phyloP scores from a whole-genome alignment of 2,888 invertebrate genomes.

The Argyresthia albistria region DNA sequence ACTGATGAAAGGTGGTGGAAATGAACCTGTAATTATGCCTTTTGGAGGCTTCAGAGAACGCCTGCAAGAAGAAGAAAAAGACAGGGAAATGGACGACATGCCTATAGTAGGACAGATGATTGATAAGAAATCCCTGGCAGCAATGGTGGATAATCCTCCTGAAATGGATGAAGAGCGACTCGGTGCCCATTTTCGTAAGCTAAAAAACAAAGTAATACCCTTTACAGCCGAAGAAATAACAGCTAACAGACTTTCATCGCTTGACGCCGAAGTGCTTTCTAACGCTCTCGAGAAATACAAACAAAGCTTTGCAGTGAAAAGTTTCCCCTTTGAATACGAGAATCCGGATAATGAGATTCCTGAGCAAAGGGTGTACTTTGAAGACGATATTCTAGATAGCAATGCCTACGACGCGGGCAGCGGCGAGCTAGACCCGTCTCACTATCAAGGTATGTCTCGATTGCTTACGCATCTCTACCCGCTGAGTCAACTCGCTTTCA shows the following conservation, averaged over 20 bases:
- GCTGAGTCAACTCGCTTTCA: neutral
- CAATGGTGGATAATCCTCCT: slow-evolving; percentile 27
- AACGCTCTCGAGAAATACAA: slow-evolving; percentile 59
- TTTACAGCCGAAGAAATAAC: slow-evolving; percentile 58
- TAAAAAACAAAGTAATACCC: slow-evolving; percentile 43
- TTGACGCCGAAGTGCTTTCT: slow-evolving; percentile 55
- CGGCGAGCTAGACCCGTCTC: slow-evolving; percentile 47
- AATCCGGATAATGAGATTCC: slow-evolving; percentile 51
- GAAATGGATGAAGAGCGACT: slow-evolving; percentile 62
- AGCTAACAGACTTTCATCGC: slow-evolving; percentile 45
- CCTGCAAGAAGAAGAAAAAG: slow-evolving; percentile 40
- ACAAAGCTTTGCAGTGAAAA: slow-evolving; percentile 57
- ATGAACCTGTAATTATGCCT: slow-evolving; percentile 46
- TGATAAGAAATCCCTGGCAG: slow-evolving; percentile 48
- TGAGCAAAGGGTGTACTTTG: slow-evolving; percentile 71
- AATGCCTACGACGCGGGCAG: slow-evolving; percentile 51
- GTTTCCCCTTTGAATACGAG: slow-evolving; percentile 63
- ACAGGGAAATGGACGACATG: slow-evolving; percentile 15
- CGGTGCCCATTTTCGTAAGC: slow-evolving; percentile 58
- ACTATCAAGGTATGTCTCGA: slow-evolving; percentile 37
- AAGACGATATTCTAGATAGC: slow-evolving; percentile 63
- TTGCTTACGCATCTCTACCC: neutral
- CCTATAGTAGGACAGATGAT: neutral
- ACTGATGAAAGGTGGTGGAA: slow-evolving; percentile 39
- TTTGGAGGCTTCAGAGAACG: slow-evolving; percentile 61